These are phyloP conservation scores for Disparrhopalites patrizii DNA, from an alignment of 2,888 invertebrate species.

Conservation along the genomic window DNA sequence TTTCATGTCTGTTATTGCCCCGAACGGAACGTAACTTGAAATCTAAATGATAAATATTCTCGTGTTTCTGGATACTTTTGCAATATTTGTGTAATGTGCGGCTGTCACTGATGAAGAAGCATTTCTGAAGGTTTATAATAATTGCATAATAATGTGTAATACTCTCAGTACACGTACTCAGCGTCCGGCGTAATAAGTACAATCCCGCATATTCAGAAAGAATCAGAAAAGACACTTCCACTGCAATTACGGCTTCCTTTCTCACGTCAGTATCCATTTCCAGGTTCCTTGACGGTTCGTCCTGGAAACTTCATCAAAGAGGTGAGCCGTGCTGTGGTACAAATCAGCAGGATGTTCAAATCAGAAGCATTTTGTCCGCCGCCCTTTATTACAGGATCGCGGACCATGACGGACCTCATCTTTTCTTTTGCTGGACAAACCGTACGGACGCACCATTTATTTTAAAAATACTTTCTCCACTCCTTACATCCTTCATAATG, in stretches of 20 bases:
- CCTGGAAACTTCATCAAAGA: not conserved
- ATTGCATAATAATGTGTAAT: too few species aligned
- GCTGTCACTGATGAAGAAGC: too few species aligned
- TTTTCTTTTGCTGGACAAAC: conserved; percentile 2
- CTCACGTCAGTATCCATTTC: not conserved
- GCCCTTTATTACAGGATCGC: conserved; percentile 4
- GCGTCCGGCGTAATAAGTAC: too few species aligned
- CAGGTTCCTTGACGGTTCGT: not conserved
- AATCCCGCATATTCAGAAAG: too few species aligned
- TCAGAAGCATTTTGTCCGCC: not conserved
- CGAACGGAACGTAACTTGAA: too few species aligned
- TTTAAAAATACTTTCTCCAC: not conserved
- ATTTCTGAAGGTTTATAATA: too few species aligned
- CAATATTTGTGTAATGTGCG: too few species aligned
- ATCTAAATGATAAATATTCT: too few species aligned
- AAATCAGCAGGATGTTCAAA: not conserved
- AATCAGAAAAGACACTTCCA: not conserved
- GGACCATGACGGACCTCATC: conserved; percentile 9
- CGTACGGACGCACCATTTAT: not conserved
- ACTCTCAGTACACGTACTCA: too few species aligned
- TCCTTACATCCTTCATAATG: too few species aligned
- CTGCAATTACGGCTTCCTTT: not conserved
- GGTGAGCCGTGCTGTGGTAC: not conserved
- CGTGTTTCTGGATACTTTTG: too few species aligned
- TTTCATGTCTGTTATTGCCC: too few species aligned